These are phyloP conservation scores for Neopipo cinnamomea DNA, from an alignment of 2,113 vertebrate genomes.

Conservation along the genomic window DNA sequence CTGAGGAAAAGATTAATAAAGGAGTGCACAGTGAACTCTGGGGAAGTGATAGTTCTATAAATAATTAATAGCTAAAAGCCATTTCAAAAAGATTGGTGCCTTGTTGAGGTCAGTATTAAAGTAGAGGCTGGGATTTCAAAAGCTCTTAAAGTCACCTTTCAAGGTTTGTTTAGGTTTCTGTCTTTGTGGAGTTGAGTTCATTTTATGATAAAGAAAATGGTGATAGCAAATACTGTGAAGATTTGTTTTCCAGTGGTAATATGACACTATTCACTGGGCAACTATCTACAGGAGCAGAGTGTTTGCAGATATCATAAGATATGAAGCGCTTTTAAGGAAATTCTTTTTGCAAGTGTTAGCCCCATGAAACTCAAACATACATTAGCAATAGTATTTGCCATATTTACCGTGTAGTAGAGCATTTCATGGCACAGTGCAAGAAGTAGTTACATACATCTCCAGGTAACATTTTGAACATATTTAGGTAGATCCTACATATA, in stretches of 20 bases:
- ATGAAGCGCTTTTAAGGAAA: constrained; percentile 29
- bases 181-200: constrained; percentile 15
- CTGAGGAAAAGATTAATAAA: constrained; percentile 41
- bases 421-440: neutral
- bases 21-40: neutral
- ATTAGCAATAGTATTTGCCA: neutral
- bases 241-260: constrained; percentile 6
- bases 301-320: constrained; percentile 30
- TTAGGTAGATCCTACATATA: neutral
- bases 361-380: constrained; percentile 51
- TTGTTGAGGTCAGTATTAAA: constrained; percentile 22
- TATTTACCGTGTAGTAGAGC: neutral
- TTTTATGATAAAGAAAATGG: constrained; percentile 36
- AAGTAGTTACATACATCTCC: neutral
- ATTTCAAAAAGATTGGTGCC: constrained; percentile 31
- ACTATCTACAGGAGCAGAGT: neutral
- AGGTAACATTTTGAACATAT: neutral
- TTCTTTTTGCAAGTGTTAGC: constrained; percentile 6
- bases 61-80: constrained; percentile 56
- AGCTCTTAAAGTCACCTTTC: constrained; percentile 37
- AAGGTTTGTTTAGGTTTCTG: constrained; percentile 50
- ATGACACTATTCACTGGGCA: constrained; percentile 35
- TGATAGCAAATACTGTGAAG: constrained; percentile 42
- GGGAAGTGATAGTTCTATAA: constrained; percentile 38
- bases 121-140: constrained; percentile 32